Evolutionary conservation across 2,113 vertebrate species (phyloP), one percentile per base, ranked within the genome.

Genomic region (Sus scrofa): DNA sequence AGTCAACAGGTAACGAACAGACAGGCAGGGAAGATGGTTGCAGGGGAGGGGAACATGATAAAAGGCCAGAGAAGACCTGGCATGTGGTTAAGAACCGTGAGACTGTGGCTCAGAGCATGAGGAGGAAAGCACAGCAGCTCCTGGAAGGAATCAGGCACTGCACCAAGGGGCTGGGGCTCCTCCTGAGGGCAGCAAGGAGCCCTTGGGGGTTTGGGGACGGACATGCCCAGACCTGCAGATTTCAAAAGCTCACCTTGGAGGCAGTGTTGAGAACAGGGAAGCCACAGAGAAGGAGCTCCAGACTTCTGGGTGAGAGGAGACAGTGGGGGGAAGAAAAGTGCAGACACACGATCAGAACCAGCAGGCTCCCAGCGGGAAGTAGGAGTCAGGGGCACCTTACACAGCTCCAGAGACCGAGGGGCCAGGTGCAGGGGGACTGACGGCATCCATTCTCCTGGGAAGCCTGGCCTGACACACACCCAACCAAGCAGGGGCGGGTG

Each of bases 401-500:
- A 4, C 44, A 68, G 39, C 27, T 1, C 4, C 84, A 83, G 15
- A 78, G 62, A 71, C 5, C 10, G 39, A 79, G 67, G 9, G 12
- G 4, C 58, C 52, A 2, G 34, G 56, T 2, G 1, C 32, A 3
- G 52, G 2, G 8, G 75, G 6, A 37, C 0, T 58, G 50, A 34
- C 0, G 2, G 89, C 92, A 67, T 7, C 68, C 14, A n/a, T 26
- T 24, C 70, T 10, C 62, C 19, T 22, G 20, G 32, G 60, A 63
- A 79, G 39, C 37, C 27, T 27, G 16, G 9, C 52, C 65, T 1
- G 9, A 85, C 27, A 24, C 19, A 27, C n/a, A 7, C n/a, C 3
- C 22, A 44, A 58, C 68, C 27, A 32, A 2, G 4, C 71, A n/a
- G 30, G 30, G 50, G 27, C 11, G 74, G 39, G 34, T 24, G 44